These are phyloP conservation scores for Xestia ashworthii DNA, from an alignment of 2,888 invertebrate genomes.

Conservation along the genomic window DNA sequence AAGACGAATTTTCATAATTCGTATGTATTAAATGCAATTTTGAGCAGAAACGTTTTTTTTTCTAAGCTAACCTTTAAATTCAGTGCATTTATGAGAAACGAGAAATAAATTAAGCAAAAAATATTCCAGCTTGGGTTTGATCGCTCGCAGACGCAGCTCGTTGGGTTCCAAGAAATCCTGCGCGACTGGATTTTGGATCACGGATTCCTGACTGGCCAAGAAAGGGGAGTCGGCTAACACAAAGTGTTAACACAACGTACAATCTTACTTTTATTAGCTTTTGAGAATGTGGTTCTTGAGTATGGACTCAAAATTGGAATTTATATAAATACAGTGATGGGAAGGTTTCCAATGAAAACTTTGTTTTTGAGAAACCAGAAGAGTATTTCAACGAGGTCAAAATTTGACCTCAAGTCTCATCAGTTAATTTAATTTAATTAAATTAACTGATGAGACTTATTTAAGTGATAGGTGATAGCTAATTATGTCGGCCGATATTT, in stretches of 20 bases:
- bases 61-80: not conserved
- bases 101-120: conserved; percentile 46
- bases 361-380: not conserved
- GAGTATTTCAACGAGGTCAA: not conserved
- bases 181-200: conserved; percentile 75
- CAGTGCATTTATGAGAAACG: conserved; percentile 3
- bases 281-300: conserved; percentile 41
- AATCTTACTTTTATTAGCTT: conserved; percentile 55
- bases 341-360: not conserved
- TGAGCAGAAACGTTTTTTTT: not conserved
- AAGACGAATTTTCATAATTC: not conserved
- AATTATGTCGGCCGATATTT: not conserved
- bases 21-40: conserved; percentile 3
- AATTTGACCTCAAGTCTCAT: no score
- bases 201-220: conserved; percentile 71
- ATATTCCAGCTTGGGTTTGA: conserved; percentile 38
- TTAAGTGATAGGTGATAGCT: not conserved
- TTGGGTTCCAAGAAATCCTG: conserved; percentile 73
- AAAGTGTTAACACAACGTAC: conserved; percentile 56
- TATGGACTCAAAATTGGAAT: conserved; percentile 4
- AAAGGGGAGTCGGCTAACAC: conserved; percentile 68
- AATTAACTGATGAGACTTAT: not conserved
- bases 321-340: conserved; percentile 4
- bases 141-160: conserved; percentile 46
- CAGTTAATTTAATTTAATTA: no score